Evolutionary conservation across 2,888 invertebrate species (phyloP).

Genomic region (Amiota mariae): DNA sequence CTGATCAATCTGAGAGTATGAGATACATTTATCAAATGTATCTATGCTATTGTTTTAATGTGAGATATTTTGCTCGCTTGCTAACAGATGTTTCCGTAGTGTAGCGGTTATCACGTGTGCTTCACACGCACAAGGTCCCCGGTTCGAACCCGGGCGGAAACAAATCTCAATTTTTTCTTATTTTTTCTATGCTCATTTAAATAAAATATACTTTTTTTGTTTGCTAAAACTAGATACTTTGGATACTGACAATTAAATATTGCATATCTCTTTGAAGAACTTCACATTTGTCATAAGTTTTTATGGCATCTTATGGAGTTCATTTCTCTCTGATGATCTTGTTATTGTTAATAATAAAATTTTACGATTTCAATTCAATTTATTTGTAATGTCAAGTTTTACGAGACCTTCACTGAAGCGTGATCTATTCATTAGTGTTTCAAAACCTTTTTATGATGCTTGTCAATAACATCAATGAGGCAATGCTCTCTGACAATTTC

Average conservation of each 20-base stretch:
- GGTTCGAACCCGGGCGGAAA: conserved; percentile 30
- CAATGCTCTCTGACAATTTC: too few relatives aligned
- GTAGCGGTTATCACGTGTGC: conserved; percentile 72
- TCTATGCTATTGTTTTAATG: not conserved
- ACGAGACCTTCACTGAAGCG: too few relatives aligned
- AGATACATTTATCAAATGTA: not conserved
- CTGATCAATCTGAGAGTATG: not conserved
- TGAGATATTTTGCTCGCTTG: too few relatives aligned
- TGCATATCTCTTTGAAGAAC: not conserved
- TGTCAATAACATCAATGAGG: too few relatives aligned
- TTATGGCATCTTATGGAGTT: too few relatives aligned
- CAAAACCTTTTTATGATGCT: too few relatives aligned
- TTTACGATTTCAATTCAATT: too few relatives aligned
- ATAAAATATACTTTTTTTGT: not conserved
- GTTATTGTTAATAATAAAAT: too few relatives aligned
- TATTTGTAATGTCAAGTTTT: too few relatives aligned
- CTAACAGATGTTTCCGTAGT: conserved; percentile 68
- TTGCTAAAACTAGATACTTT: not conserved
- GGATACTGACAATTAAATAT: not conserved
- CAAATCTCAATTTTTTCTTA: not conserved
- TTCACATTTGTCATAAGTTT: too few relatives aligned
- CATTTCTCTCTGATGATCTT: too few relatives aligned
- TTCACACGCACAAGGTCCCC: conserved; percentile 63
- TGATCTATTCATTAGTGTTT: too few relatives aligned
- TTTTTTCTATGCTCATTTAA: not conserved